Conservation (phyloP, 1,140 invertebrate species). For the Hirudo medicinalis region DNA sequence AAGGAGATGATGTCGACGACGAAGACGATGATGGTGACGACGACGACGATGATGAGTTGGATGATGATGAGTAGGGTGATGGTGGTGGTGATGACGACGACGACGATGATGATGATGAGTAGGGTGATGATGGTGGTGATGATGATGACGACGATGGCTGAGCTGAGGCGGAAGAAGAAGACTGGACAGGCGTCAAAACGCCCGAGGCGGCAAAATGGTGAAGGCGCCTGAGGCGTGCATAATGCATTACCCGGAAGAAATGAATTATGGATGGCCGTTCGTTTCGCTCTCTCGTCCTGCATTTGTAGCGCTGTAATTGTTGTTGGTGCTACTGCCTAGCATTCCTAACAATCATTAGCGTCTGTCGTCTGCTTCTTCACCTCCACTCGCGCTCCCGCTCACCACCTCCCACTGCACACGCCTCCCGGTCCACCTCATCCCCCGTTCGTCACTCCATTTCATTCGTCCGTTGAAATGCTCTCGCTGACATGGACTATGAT, state of each 20-base stretch:
- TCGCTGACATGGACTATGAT: too few relatives aligned
- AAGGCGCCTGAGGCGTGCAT: background rate
- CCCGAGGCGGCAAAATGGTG: too few relatives aligned
- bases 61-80: background rate
- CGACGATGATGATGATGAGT: background rate
- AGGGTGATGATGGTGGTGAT: background rate
- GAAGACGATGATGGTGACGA: background rate
- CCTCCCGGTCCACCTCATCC: too few relatives aligned
- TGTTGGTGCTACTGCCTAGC: too few relatives aligned
- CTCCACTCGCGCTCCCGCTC: too few relatives aligned
- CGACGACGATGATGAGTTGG: background rate
- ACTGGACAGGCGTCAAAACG: background rate
- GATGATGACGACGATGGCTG: background rate
- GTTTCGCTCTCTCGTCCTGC: background rate
- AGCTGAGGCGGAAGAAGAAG: background rate
- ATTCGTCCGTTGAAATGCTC: too few relatives aligned
- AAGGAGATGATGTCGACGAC: background rate
- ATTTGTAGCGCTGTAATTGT: too few relatives aligned
- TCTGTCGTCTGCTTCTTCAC: too few relatives aligned
- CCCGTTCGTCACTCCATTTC: too few relatives aligned
- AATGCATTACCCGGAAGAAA: conserved; percentile 8
- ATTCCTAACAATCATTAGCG: too few relatives aligned
- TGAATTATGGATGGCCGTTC: conserved; percentile 1
- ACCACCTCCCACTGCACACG: too few relatives aligned
- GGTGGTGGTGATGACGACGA: background rate